Percentiles rank a stretch among this genome's conserved stretches.
Evolutionary conservation across 2,888 invertebrate genomes (phyloP).

Genomic region (Torymus aiolomorphi): DNA sequence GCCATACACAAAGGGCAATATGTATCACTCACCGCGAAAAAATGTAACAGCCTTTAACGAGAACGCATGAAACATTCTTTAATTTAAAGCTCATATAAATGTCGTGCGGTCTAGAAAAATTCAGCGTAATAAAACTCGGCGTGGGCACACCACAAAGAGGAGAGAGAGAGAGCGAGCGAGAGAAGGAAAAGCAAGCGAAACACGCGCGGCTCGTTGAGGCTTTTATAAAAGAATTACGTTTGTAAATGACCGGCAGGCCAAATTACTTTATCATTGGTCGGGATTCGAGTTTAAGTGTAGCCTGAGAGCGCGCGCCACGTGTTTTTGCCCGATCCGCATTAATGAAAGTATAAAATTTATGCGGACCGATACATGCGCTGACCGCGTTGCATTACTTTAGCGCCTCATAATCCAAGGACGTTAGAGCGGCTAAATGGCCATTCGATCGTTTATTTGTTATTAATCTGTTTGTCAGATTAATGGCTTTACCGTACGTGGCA

Average conservation of each 20-base stretch:
- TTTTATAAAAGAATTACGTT: conserved; percentile 20
- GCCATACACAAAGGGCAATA: too few species aligned
- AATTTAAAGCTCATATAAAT: conserved; percentile 8
- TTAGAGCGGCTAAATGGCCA: too few species aligned
- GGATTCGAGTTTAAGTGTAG: background rate
- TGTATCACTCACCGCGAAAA: background rate
- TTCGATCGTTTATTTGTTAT: too few species aligned
- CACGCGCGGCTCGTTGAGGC: background rate
- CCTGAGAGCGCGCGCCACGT: background rate
- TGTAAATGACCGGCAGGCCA: background rate
- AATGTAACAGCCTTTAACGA: background rate
- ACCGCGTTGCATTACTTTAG: too few species aligned
- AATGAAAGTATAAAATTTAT: too few species aligned
- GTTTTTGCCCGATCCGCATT: too few species aligned
- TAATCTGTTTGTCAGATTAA: too few species aligned
- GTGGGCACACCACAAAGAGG: background rate
- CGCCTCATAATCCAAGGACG: too few species aligned
- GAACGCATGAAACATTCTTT: background rate
- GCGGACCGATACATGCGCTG: too few species aligned
- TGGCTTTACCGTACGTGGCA: too few species aligned
- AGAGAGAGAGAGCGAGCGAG: too few species aligned
- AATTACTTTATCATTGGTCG: conserved; percentile 11
- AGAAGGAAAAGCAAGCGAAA: background rate
- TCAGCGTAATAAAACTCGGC: background rate
- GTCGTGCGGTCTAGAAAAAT: background rate